phyloP scores from a whole-genome alignment of 2,888 invertebrate species.

The Habroteleia sp. region DNA sequence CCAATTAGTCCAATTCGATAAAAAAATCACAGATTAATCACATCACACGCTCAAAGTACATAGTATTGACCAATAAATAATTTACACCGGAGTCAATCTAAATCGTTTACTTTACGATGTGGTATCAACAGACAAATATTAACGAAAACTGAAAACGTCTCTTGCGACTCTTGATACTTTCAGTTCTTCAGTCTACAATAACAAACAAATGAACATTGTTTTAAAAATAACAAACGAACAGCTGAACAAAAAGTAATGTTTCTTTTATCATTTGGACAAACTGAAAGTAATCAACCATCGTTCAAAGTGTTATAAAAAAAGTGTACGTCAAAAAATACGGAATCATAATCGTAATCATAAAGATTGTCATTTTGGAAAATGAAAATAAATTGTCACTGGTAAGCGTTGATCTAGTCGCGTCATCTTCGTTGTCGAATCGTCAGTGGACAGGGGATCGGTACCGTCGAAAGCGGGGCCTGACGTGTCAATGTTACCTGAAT shows the following conservation, averaged over 20 bases:
- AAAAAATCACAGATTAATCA: no score
- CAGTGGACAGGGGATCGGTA: slow-evolving; percentile 52
- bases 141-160: slow-evolving; percentile 27
- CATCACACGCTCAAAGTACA: no score
- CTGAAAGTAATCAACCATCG: slow-evolving; percentile 18
- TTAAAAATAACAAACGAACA: no score
- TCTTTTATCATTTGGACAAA: not conserved
- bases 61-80: not conserved
- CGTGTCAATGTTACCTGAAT: slow-evolving; percentile 60
- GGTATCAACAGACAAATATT: slow-evolving; percentile 25
- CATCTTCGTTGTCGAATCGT: slow-evolving; percentile 60
- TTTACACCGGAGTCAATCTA: slow-evolving; percentile 16
- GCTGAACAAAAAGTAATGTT: no score
- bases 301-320: slow-evolving; percentile 16
- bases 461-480: slow-evolving; percentile 38
- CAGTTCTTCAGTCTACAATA: slow-evolving; percentile 7
- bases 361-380: slow-evolving; percentile 38
- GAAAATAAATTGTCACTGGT: slow-evolving; percentile 44
- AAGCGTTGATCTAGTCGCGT: slow-evolving; percentile 53
- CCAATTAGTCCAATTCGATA: no score
- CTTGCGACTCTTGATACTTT: slow-evolving; percentile 19
- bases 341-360: slow-evolving; percentile 17
- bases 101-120: slow-evolving; percentile 50
- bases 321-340: slow-evolving; percentile 15
- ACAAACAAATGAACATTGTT: not conserved